A percentile compares a stretch with the other conserved stretches of the same genome.
These are phyloP conservation scores for Danaus melanippus DNA, from an alignment of 1,140 invertebrate genomes.

Conservation along the genomic window DNA sequence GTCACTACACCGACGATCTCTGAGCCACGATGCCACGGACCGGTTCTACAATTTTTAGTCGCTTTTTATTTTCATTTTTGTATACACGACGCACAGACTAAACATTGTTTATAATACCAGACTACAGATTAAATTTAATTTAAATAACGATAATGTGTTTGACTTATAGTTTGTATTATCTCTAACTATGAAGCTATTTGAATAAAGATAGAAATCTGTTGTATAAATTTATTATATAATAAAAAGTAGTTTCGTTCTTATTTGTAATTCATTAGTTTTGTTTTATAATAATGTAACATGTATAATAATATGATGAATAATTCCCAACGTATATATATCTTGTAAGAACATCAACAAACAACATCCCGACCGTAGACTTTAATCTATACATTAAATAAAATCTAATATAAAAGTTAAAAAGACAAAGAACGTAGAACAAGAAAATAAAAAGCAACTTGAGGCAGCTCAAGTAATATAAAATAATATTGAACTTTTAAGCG, in stretches of 20 bases:
- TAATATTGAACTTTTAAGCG: slow-evolving; percentile 19
- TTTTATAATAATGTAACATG: too few species aligned
- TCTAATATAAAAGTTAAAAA: slow-evolving; percentile 18
- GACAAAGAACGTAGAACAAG: slow-evolving; percentile 16
- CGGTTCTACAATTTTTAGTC: slow-evolving; percentile 71
- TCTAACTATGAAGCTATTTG: too few species aligned
- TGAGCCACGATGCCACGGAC: slow-evolving; percentile 61
- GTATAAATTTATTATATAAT: too few species aligned
- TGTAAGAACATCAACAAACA: too few species aligned
- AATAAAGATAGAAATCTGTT: too few species aligned
- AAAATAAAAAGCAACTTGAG: slow-evolving; percentile 17
- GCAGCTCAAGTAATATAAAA: slow-evolving; percentile 18
- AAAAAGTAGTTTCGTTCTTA: too few species aligned
- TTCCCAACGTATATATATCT: too few species aligned
- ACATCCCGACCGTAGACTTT: too few species aligned
- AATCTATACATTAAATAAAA: slow-evolving; percentile 2
- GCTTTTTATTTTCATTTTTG: slow-evolving; percentile 72
- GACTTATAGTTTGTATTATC: too few species aligned
- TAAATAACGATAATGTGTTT: slow-evolving; percentile 21
- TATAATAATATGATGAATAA: too few species aligned
- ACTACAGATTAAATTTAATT: slow-evolving; percentile 62
- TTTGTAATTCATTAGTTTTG: too few species aligned
- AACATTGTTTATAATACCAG: slow-evolving; percentile 68
- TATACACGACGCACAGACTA: slow-evolving; percentile 70
- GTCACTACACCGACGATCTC: slow-evolving; percentile 68